These are phyloP conservation scores for Pollenia amentaria DNA, from an alignment of 2,888 invertebrate species.

Conservation along the genomic window DNA sequence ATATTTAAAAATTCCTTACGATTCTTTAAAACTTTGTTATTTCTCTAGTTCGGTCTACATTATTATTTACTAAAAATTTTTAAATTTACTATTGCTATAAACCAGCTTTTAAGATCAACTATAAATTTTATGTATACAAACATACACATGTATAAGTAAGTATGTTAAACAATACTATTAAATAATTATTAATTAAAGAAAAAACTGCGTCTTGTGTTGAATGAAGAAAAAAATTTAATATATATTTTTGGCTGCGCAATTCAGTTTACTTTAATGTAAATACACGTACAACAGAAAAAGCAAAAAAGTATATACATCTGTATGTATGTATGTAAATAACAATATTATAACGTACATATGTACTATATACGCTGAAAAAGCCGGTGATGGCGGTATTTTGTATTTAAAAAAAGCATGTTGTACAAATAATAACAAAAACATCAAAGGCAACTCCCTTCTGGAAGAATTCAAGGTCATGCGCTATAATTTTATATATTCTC, in stretches of 20 bases:
- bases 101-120: no score
- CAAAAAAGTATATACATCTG: not conserved
- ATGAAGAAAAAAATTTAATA: not conserved
- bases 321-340: no score
- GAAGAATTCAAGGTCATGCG: conserved; percentile 76
- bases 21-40: no score
- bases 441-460: conserved; percentile 67
- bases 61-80: no score
- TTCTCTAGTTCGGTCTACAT: no score
- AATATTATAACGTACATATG: not conserved
- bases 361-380: conserved; percentile 17
- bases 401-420: not conserved
- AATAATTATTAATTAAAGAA: not conserved
- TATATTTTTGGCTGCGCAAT: conserved; percentile 43
- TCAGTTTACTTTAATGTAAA: not conserved
- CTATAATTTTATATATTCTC: conserved; percentile 52
- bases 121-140: no score
- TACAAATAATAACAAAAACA: conserved; percentile 11
- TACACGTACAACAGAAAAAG: not conserved
- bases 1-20: no score
- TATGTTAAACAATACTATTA: conserved; percentile 1
- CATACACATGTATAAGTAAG: no score
- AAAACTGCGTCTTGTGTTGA: conserved; percentile 7
- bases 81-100: no score
- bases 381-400: conserved; percentile 40